Evolutionary conservation across 2,888 invertebrate genomes (phyloP).

Genomic region (Abscondita cerata): DNA sequence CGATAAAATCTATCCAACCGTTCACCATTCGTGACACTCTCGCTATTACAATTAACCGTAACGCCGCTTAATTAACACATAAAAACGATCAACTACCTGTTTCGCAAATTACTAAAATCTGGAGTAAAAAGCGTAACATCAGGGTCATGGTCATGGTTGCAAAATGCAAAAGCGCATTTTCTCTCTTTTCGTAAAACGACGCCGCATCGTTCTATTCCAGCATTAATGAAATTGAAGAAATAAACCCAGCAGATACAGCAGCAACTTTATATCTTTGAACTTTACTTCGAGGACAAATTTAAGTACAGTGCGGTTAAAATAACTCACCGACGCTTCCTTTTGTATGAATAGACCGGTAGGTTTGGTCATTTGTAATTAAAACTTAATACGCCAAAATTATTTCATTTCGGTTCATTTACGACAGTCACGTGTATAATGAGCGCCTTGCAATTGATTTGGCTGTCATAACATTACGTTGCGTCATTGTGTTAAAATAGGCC

Average conservation of each 20-base stretch:
- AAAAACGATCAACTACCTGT: too few species aligned
- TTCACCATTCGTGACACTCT: too few species aligned
- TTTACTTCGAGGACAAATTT: slow-evolving; percentile 29
- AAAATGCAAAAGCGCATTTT: too few species aligned
- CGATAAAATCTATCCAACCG: too few species aligned
- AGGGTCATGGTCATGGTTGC: too few species aligned
- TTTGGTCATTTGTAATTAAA: slow-evolving; percentile 9
- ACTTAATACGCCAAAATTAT: not conserved
- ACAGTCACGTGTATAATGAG: not conserved
- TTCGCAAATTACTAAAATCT: too few species aligned
- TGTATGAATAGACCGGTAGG: not conserved
- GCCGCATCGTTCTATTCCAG: not conserved
- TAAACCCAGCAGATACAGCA: slow-evolving; percentile 19
- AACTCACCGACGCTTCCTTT: slow-evolving; percentile 14
- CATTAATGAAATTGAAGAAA: slow-evolving; percentile 1
- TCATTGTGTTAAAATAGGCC: slow-evolving; percentile 3
- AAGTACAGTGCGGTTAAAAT: slow-evolving; percentile 36
- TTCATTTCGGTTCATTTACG: not conserved
- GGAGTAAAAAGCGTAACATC: too few species aligned
- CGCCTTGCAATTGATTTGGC: not conserved
- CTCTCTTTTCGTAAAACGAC: not conserved
- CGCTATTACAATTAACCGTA: too few species aligned
- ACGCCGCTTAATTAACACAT: too few species aligned
- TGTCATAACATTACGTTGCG: not conserved
- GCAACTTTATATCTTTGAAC: slow-evolving; percentile 33